Evolutionary conservation across 2,797 vertebrate genomes (phyloP).

Genomic region (Anguilla megastoma): DNA sequence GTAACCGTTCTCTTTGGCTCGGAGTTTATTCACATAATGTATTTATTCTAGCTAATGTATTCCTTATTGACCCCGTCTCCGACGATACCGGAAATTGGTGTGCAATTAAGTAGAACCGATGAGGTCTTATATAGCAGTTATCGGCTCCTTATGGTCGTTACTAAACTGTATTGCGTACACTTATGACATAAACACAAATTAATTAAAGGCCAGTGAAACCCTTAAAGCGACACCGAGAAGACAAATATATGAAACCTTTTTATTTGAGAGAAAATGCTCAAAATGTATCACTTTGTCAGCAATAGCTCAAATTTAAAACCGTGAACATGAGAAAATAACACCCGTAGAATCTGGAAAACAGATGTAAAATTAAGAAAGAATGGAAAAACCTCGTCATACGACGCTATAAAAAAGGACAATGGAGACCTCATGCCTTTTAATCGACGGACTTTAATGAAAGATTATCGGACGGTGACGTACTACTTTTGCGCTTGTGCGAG

Average conservation of each 20-base stretch:
- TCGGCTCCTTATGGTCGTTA: constrained; percentile 68
- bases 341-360: not conserved
- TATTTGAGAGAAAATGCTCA: not conserved
- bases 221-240: too few species aligned
- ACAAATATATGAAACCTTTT: not conserved
- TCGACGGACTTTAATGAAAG: not conserved
- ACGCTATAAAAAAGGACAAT: not conserved
- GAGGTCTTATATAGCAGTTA: constrained; percentile 58
- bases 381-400: not conserved
- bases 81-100: constrained; percentile 67
- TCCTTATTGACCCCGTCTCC: constrained; percentile 63
- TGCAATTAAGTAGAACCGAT: constrained; percentile 71
- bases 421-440: not conserved
- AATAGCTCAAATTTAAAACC: not conserved
- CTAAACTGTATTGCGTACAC: constrained; percentile 60
- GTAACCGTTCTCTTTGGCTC: constrained; percentile 62
- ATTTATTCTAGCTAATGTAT: constrained; percentile 69
- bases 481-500: not conserved
- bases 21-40: constrained; percentile 70
- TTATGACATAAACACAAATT: constrained; percentile 50
- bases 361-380: not conserved
- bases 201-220: not conserved
- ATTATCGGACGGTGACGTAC: not conserved
- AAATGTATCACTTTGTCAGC: not conserved
- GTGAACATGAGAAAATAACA: not conserved